Base-by-base conservation (phyloP, 1,140 invertebrate species). In the Drosophila mojavensis region DNA sequence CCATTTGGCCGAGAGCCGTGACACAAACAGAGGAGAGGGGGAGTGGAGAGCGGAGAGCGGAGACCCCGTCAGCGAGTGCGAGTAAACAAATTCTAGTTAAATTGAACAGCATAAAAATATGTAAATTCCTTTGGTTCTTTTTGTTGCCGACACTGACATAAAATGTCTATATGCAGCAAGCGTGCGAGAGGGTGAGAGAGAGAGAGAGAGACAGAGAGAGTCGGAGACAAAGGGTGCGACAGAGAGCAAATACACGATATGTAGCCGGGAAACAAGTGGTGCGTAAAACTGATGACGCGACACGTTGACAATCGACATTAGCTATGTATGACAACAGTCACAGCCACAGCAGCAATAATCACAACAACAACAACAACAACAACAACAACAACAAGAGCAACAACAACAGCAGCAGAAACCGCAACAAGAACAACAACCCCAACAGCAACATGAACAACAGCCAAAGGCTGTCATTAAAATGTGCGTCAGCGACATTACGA, bases 271-370 rank as follows among this genome's bases (percentile, higher is more conserved):
- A 82, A 62, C 76, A 83, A 83, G 76, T 83, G 80, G 80, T 76
- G 80, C 80, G 80, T 83, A 83, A 83, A 83, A 83, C 76, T 83
- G 80, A 83, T 83, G 80, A 83, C 80, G 74, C 78, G 80, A 83
- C 80, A 79, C 80, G 80, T 83, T 83, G 80, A 76, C 80, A 83
- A 79, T 79, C 72, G 71, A 62, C 71, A 67, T 63, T 50, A 20
- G 56, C 64, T 47, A 60, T 47, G 43, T 47, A 47, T 47, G 5
- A 47, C 43, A 47, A 47, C 43, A 17, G 43, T 17, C 43, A 11
- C 43, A 47, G 43, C 43, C 43, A 17, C 75, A 75, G 62, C 48
- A 68, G 64, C 56, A 64, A 26, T 15, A 54, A 54, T 63, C 58
- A 75, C 56, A 80, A 64, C 30, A 63, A 39, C 58, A 48, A 56